A percentile compares a stretch with the other conserved stretches of the same genome.
These are phyloP conservation scores for Pyrrhia umbra DNA, from an alignment of 2,888 invertebrate genomes.

Conservation along the genomic window DNA sequence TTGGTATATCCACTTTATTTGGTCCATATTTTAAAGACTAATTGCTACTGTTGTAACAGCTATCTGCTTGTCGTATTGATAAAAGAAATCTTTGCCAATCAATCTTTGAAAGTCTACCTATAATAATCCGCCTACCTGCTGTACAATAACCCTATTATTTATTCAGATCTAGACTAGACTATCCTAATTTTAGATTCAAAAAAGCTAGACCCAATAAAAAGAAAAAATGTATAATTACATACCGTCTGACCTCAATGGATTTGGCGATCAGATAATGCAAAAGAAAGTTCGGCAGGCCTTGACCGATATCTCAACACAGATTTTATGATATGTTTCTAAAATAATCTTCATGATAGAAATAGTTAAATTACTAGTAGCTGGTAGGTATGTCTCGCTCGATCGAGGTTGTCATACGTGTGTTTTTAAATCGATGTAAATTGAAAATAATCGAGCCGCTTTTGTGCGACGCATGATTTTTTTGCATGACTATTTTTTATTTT, in stretches of 20 bases:
- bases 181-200: conserved; percentile 5
- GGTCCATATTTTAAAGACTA: too few species aligned
- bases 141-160: conserved; percentile 2
- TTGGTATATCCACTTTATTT: too few species aligned
- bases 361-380: conserved; percentile 45
- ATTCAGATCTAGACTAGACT: conserved; percentile 15
- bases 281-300: conserved; percentile 57
- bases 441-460: conserved; percentile 14
- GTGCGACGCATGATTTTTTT: conserved; percentile 3
- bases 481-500: conserved; percentile 8
- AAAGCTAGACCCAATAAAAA: conserved; percentile 16
- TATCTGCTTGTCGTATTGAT: background rate
- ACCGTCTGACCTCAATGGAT: conserved; percentile 29
- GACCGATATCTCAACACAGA: conserved; percentile 58
- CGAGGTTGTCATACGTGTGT: conserved; percentile 34
- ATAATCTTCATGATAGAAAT: conserved; percentile 46
- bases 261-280: conserved; percentile 40
- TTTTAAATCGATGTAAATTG: conserved; percentile 19
- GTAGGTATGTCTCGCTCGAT: conserved; percentile 7
- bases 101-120: background rate
- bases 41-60: too few species aligned
- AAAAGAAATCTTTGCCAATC: background rate
- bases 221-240: conserved; percentile 22
- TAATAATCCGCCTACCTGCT: conserved; percentile 1
- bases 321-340: conserved; percentile 51